Base-by-base conservation (phyloP, 2,888 invertebrate species). In the Epirrita christyi region DNA sequence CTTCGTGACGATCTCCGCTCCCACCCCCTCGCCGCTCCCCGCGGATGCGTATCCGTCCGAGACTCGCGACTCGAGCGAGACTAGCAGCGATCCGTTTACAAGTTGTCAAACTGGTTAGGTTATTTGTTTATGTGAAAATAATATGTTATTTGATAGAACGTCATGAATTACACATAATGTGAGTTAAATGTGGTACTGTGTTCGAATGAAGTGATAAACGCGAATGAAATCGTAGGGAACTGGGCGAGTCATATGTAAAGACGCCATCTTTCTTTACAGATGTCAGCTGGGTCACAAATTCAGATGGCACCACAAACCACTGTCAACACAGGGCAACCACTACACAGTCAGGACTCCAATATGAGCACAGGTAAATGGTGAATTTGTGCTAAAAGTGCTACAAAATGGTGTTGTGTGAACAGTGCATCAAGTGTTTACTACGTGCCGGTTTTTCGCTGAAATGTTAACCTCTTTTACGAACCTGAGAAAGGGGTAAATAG, bases 201-300 rank as follows among this genome's bases (percentile, higher is more conserved):
- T 63, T 64, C 59, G 59, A 66, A 76, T 70, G 65, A 51, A 64
- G 67, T 72, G 72, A 67, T 70, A 76, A 68, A 65, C 73, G 49
- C 76, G 67, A 73, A 72, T 72, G 70, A 78, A 76, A 74, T 71
- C 71, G 66, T 73, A 72, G 72, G 72, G 75, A 80, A 81, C 78
- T 81, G 84, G 86, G 85, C 88, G 85, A 91, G 84, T 91, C 91
- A 90, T 89, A 90, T 90, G 90, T 90, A 91, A 88, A 88, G 92
- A 89, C 91, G 92, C 92, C 92, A 92, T 92, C 89, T 92, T 91
- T 87, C 90, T 91, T 95, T 95, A 78, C 94, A 97, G 97, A 97
- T 97, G 97, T 97, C 97, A 95, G 97, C 97, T 95, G 97, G 97
- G 94, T 96, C 97, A 94, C 97, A 97, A 95, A 95, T 97, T 96